A percentile compares a stretch with the other conserved stretches of the same genome.
Evolutionary conservation across 2,797 vertebrate genomes (phyloP).

Genomic region (Luscinia megarhynchos): DNA sequence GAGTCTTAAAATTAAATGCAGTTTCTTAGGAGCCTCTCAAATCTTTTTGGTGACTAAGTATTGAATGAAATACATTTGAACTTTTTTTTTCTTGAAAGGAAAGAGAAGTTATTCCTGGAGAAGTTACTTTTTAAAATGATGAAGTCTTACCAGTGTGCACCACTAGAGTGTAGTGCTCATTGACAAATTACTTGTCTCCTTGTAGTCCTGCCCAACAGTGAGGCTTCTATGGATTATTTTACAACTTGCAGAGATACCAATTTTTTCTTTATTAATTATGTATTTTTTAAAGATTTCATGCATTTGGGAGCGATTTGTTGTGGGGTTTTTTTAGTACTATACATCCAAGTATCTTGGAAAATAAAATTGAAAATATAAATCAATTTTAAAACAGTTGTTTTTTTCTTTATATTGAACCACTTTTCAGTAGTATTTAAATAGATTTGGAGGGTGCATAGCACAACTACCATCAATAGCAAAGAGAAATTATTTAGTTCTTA

Average conservation of each 20-base stretch:
- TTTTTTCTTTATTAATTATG: background rate
- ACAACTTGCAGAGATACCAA: background rate
- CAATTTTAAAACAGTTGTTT: background rate
- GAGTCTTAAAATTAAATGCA: background rate
- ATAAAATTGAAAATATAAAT: background rate
- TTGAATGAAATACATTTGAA: background rate
- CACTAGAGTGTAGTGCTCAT: constrained; percentile 55
- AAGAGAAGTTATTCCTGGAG: background rate
- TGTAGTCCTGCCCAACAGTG: background rate
- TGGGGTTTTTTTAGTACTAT: background rate
- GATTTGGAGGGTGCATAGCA: accelerated
- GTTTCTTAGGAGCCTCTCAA: background rate
- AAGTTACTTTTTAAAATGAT: background rate
- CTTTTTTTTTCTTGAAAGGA: background rate
- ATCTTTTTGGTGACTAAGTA: background rate
- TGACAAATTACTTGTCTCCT: background rate
- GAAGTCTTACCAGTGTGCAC: background rate
- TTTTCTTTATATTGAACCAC: background rate
- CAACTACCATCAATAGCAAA: background rate
- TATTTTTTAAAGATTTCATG: background rate
- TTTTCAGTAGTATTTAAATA: background rate
- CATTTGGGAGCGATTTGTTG: background rate
- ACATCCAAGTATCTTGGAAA: background rate
- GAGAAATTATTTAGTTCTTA: background rate
- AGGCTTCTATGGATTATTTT: background rate